These are phyloP conservation scores for Gymnoscopelus braueri DNA, from an alignment of 2,797 vertebrate species.

Conservation along the genomic window DNA sequence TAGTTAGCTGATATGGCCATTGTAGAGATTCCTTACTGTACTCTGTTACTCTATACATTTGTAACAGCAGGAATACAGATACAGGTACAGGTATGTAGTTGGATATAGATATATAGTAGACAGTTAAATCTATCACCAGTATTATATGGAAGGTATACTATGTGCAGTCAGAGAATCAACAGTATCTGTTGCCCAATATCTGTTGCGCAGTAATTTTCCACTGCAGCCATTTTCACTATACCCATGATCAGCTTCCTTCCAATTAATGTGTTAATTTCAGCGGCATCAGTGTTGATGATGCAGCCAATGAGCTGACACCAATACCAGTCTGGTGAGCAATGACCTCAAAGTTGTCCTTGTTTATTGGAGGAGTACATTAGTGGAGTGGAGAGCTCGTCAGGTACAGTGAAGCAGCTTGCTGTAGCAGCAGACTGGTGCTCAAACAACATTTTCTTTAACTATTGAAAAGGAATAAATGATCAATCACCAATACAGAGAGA, in stretches of 20 bases:
- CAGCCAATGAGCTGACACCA: neutral
- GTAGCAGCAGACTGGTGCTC: neutral
- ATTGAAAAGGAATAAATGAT: neutral
- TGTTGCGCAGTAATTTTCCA: conserved; percentile 1
- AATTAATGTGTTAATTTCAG: neutral
- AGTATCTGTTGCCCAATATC: neutral
- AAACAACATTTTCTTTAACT: neutral
- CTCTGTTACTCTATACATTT: too few species aligned
- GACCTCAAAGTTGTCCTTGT: neutral
- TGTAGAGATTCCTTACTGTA: too few species aligned
- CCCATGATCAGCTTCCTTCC: conserved; percentile 1
- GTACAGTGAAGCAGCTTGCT: neutral
- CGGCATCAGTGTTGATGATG: too few species aligned
- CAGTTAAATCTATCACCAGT: too few species aligned
- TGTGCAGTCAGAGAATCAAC: too few species aligned
- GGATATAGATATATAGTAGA: too few species aligned
- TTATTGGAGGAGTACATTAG: neutral
- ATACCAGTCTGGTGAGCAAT: neutral
- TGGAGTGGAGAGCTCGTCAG: neutral
- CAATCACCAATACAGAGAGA: too few species aligned
- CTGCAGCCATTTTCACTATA: neutral
- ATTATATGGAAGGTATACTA: too few species aligned
- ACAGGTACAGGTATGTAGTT: too few species aligned
- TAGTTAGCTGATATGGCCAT: too few species aligned
- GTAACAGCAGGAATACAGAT: too few species aligned